Evolutionary conservation across 2,797 vertebrate genomes (phyloP).

Genomic region (Podarcis lilfordi): DNA sequence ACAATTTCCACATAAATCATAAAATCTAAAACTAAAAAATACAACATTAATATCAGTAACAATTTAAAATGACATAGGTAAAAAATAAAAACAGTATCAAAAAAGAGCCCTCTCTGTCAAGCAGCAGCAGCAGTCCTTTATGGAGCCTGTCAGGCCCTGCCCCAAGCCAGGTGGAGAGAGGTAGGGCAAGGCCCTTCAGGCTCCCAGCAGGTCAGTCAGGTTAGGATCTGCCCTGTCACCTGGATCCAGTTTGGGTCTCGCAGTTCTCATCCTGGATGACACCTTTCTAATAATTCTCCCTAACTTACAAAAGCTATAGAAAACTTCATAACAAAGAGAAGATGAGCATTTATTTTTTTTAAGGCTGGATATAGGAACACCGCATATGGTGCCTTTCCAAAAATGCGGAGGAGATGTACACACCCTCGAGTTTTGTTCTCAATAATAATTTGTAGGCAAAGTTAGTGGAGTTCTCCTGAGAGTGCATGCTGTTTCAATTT

Average conservation of each 20-base stretch:
- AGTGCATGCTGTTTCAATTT: slow-evolving; percentile 4
- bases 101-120: no score
- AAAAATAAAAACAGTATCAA: no score
- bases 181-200: no score
- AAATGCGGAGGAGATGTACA: background rate
- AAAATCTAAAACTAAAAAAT: no score
- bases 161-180: no score
- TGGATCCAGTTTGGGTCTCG: background rate
- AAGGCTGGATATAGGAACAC: background rate
- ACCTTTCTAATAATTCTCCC: background rate
- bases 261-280: background rate
- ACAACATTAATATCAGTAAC: no score
- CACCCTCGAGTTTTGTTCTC: background rate
- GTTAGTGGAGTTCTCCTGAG: background rate
- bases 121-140: no score
- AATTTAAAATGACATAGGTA: no score
- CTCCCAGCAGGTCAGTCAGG: no score
- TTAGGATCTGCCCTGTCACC: no score
- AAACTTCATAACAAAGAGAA: slow-evolving; percentile 2
- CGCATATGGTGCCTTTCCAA: slow-evolving; percentile 5
- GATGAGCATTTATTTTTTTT: background rate
- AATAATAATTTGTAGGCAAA: slow-evolving; percentile 16
- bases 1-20: no score
- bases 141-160: no score
- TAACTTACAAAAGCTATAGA: background rate